phyloP scores from a whole-genome alignment of 2,797 vertebrate species.

The Notolepis coatsorum region DNA sequence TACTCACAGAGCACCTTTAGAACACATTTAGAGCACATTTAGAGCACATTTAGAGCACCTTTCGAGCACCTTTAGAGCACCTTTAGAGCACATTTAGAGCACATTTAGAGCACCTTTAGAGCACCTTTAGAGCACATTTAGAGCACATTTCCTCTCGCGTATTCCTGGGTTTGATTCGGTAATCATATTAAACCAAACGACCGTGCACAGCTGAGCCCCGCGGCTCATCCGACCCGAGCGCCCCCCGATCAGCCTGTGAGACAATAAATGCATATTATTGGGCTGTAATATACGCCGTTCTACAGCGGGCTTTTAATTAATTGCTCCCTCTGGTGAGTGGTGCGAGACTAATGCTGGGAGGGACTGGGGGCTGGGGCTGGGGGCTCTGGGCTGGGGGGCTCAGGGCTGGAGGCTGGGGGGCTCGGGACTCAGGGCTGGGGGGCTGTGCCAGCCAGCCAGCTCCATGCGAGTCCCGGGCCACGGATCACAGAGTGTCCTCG shows the following conservation, averaged over 20 bases:
- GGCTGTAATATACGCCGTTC: slow-evolving; percentile 19
- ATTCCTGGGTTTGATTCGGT: slow-evolving; percentile 42
- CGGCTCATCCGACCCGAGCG: slow-evolving; percentile 24
- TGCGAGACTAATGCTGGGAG: slow-evolving; percentile 36
- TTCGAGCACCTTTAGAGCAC: too few species aligned
- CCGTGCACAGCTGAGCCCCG: slow-evolving; percentile 32
- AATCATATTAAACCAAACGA: slow-evolving; percentile 58
- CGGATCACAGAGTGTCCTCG: slow-evolving; percentile 54
- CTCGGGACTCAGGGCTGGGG: slow-evolving; percentile 13
- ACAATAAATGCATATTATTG: slow-evolving; percentile 51
- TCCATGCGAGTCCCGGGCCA: slow-evolving; percentile 51
- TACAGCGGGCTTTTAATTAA: slow-evolving; percentile 54
- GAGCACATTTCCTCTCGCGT: slow-evolving; percentile 44
- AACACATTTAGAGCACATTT: slow-evolving; percentile 48
- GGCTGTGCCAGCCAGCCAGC: slow-evolving; percentile 48
- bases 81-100: too few species aligned
- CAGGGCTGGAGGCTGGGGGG: slow-evolving; percentile 33
- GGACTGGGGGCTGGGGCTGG: slow-evolving; percentile 15
- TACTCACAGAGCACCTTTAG: slow-evolving; percentile 39
- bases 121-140: slow-evolving; percentile 33
- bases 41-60: too few species aligned
- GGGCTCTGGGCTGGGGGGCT: slow-evolving; percentile 43
- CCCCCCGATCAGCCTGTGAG: slow-evolving; percentile 21
- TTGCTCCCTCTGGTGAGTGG: slow-evolving; percentile 51
- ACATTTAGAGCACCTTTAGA: too few species aligned